Percentiles rank a stretch among this genome's conserved stretches.
These are phyloP conservation scores for Danionella cerebrum DNA, from an alignment of 2,113 vertebrate species.

Conservation along the genomic window DNA sequence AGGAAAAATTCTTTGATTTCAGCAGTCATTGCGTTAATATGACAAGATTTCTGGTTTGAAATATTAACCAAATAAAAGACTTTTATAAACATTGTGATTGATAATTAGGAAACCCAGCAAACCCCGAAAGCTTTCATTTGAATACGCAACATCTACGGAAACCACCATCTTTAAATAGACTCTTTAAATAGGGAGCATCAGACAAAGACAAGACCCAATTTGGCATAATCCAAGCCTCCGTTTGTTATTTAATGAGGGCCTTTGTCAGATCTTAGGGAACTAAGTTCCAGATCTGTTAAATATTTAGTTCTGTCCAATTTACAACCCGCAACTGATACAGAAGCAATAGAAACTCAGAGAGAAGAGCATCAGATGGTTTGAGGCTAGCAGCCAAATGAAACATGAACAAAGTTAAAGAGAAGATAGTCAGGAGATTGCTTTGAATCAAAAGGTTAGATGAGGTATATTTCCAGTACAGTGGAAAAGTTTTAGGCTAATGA, in stretches of 20 bases:
- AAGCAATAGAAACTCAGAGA: constrained; percentile 1
- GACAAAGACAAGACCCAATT: constrained; percentile 1
- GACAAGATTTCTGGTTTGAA: no score
- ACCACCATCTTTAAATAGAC: neutral
- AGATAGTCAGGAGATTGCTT: neutral
- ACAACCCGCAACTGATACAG: neutral
- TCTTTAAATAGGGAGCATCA: neutral
- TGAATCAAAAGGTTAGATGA: neutral
- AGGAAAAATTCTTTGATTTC: no score
- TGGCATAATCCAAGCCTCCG: neutral
- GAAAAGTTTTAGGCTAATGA: no score
- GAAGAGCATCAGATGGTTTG: neutral
- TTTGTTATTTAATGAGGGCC: constrained; percentile 19
- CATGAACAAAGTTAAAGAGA: neutral
- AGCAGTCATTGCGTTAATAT: no score
- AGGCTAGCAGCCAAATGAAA: neutral
- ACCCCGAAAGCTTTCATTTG: neutral
- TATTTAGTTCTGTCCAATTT: constrained; percentile 28
- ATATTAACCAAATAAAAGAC: constrained; percentile 1
- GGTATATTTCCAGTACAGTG: no score
- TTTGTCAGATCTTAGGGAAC: constrained; percentile 21
- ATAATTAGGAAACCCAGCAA: neutral
- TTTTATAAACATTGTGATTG: constrained; percentile 24
- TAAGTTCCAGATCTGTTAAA: constrained; percentile 29
- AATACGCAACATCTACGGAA: neutral